Percentiles rank a stretch among this genome's conserved stretches.
phyloP scores from a whole-genome alignment of 2,888 invertebrate species.

The Zootermopsis nevadensis region DNA sequence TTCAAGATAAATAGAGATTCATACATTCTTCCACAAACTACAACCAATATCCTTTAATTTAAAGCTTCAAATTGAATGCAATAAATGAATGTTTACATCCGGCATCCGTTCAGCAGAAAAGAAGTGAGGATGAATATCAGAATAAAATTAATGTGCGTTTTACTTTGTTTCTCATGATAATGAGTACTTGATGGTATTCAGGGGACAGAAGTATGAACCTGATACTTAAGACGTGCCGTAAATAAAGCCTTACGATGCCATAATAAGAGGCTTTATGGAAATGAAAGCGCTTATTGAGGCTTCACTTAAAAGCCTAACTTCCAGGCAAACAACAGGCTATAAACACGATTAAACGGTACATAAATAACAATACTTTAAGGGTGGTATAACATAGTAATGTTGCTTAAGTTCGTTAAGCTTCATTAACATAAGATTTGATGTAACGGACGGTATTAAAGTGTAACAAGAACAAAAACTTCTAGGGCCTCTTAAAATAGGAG shows the following conservation, averaged over 20 bases:
- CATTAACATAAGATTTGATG: too few species aligned
- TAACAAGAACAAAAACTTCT: too few species aligned
- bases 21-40: too few species aligned
- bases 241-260: background rate
- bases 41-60: too few species aligned
- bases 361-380: background rate
- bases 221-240: background rate
- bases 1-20: too few species aligned
- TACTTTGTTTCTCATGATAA: background rate
- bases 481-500: too few species aligned
- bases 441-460: too few species aligned
- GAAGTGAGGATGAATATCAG: background rate
- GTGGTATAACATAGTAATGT: too few species aligned
- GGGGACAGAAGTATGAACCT: background rate
- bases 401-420: too few species aligned
- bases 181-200: background rate
- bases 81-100: too few species aligned
- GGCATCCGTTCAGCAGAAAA: background rate
- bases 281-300: background rate
- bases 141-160: background rate
- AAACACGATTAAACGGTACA: background rate
- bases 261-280: background rate
- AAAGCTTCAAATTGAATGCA: background rate
- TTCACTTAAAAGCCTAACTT: background rate
- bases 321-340: background rate